Evolutionary conservation across 1,140 invertebrate species (phyloP), one percentile per base, ranked within the genome.

Genomic region (Macrobrachium rosenbergii): DNA sequence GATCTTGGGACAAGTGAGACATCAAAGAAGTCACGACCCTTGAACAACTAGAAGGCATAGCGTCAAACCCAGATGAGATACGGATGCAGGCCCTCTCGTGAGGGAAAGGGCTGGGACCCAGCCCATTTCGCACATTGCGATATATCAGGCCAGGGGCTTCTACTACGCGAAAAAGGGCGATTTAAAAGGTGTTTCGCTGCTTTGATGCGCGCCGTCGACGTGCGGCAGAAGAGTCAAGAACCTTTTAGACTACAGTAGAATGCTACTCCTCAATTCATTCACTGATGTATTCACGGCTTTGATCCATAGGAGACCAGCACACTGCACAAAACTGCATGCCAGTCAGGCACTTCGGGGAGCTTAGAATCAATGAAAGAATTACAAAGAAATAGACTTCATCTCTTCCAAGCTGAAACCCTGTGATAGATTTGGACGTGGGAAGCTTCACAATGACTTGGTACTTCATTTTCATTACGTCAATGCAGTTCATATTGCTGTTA

Each of bases 181-280:
- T 91, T 99, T 98, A 94, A 95, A 89, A 94, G 97, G 78, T 99
- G 98, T 92, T 96, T 98, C 85, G 95, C 96, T 90, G 93, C 99
- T 52, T 99, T 98, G 98, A 97, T 97, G 92, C 98, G 99, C 92
- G 98, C 97, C 19, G 93, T 99, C 14, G 97, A 98, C 91, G 98
- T 98, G 95, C 98, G 99, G 92, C 97, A 98, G 91, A 95, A 95
- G 86, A 97, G 98, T 92, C 93, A 98, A 79, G 97, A 98, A 90
- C 96, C 97, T n/a, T 93, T 99, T 12, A 97, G 96, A 92, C 96
- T 97, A 7, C 97, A 98, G 95, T 3, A 99, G 97, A 16, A 97
- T 98, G 92, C 97, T 96, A 91, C 97, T 96, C 85, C 94, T 99
- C 28, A 95, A 98, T 91, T 97, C 96, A 89, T 99, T 99, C 92